phyloP scores from a whole-genome alignment of 2,797 vertebrate genomes.

The Leptoclinus maculatus region DNA sequence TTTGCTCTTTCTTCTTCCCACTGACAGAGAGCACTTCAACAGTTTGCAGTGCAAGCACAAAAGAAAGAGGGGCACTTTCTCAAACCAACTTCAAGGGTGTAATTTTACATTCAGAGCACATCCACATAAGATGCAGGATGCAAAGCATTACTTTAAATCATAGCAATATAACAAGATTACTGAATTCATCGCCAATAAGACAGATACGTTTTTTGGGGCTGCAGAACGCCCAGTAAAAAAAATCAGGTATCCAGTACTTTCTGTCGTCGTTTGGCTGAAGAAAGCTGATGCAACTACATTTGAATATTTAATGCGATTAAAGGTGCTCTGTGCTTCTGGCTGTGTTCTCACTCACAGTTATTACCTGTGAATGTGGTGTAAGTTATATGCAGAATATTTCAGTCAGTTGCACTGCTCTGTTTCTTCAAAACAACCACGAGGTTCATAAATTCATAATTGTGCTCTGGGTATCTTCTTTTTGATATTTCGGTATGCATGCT shows the following conservation, averaged over 20 bases:
- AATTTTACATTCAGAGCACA: conserved; percentile 36
- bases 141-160: conserved; percentile 7
- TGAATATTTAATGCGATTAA: conserved; percentile 67
- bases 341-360: conserved; percentile 20
- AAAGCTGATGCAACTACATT: conserved; percentile 34
- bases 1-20: conserved; percentile 48
- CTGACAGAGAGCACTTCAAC: conserved; percentile 39
- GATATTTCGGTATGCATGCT: conserved; percentile 31
- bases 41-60: conserved; percentile 32
- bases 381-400: conserved; percentile 28
- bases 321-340: conserved; percentile 49
- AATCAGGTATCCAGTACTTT: neutral
- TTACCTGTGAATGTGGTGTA: conserved; percentile 40
- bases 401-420: conserved; percentile 18
- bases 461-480: conserved; percentile 47
- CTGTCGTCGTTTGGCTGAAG: conserved; percentile 4
- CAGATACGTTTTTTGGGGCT: neutral
- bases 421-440: conserved; percentile 52
- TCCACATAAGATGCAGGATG: conserved; percentile 1
- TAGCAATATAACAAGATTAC: neutral
- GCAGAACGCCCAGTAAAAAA: neutral
- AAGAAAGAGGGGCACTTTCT: conserved; percentile 16
- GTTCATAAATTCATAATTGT: conserved; percentile 61
- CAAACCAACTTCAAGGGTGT: conserved; percentile 24
- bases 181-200: conserved; percentile 12